These are phyloP conservation scores for Mellivora capensis DNA, from an alignment of 2,113 vertebrate genomes.

Conservation along the genomic window DNA sequence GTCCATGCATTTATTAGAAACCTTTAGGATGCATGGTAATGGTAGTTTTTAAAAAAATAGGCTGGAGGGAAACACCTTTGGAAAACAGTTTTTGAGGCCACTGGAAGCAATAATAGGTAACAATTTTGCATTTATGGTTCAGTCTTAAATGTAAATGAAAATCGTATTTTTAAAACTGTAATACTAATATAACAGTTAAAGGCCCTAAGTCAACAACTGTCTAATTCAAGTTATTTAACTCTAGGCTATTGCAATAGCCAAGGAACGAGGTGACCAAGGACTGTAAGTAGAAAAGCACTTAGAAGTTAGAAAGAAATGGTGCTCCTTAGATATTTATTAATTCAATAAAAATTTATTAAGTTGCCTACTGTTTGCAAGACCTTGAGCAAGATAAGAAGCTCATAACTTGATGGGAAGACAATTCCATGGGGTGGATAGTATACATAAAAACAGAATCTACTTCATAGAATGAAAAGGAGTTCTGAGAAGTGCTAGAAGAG, in stretches of 20 bases:
- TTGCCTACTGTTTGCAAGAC: constrained; percentile 33
- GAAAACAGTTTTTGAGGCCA: constrained; percentile 1
- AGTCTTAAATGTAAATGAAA: constrained; percentile 32
- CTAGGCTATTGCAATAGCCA: not conserved
- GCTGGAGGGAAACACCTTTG: not conserved
- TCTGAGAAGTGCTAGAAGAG: constrained; percentile 24
- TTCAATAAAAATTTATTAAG: constrained; percentile 35
- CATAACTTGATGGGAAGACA: not conserved
- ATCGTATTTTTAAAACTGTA: not conserved
- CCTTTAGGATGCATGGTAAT: not conserved
- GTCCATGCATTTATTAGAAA: not conserved
- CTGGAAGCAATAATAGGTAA: not conserved
- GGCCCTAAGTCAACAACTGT: not conserved
- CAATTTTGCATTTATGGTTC: constrained; percentile 19
- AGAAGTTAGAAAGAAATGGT: constrained; percentile 25
- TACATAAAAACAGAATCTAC: not conserved
- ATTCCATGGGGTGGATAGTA: not conserved
- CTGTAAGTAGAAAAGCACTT: not conserved
- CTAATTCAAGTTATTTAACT: constrained; percentile 34
- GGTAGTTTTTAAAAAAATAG: not conserved
- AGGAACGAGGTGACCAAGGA: constrained; percentile 31
- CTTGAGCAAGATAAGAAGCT: constrained; percentile 28
- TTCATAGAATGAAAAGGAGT: not conserved
- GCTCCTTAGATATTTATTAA: constrained; percentile 22
- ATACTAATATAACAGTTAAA: constrained; percentile 13